Evolutionary conservation across 1,140 invertebrate species (phyloP).

Genomic region (Drosophila hydei): DNA sequence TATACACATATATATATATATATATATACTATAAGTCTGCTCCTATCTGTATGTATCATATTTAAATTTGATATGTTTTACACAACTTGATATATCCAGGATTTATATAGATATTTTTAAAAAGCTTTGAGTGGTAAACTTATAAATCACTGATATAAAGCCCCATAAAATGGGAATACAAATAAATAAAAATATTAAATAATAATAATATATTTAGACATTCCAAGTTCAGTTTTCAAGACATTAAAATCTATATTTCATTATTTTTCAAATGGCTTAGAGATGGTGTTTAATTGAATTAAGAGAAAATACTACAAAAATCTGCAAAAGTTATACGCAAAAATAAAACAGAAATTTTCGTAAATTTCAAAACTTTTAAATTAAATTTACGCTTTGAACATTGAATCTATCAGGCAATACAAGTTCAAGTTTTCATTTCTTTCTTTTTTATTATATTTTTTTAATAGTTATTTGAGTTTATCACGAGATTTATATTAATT

Average conservation of each 20-base stretch:
- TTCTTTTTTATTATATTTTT: background rate
- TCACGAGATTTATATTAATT: background rate
- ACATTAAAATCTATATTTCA: too few species aligned
- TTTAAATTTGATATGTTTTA: slow-evolving; percentile 1
- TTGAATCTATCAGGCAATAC: too few species aligned
- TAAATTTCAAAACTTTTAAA: too few species aligned
- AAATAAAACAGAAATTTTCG: too few species aligned
- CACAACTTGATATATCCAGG: background rate
- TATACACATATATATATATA: background rate
- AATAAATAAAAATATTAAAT: background rate
- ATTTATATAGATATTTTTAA: too few species aligned
- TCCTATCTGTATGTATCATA: slow-evolving; percentile 8
- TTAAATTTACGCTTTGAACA: background rate
- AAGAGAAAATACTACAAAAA: too few species aligned
- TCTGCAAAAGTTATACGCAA: too few species aligned
- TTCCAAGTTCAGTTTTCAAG: too few species aligned
- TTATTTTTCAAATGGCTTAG: too few species aligned
- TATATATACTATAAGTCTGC: background rate
- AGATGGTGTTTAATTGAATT: too few species aligned
- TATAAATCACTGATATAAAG: too few species aligned
- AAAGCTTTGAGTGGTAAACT: too few species aligned
- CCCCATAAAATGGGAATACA: background rate
- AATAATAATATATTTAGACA: background rate
- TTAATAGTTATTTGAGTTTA: background rate
- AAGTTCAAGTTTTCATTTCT: background rate